Conservation (phyloP, 2,888 invertebrate species). For the Archaeoteleia sp. region DNA sequence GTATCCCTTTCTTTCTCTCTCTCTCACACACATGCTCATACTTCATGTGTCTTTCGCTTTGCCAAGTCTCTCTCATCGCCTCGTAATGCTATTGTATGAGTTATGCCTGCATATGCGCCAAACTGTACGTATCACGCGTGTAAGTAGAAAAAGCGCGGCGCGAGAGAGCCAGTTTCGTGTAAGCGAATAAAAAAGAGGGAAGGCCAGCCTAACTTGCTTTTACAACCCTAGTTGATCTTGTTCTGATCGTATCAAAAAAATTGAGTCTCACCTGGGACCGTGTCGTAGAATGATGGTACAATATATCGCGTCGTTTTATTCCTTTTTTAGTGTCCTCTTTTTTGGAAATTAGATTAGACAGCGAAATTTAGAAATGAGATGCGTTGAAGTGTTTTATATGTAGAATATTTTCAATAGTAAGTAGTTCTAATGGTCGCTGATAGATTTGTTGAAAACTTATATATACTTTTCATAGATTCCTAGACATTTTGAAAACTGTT, state of each 20-base stretch:
- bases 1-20: slow-evolving; percentile 21
- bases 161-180: slow-evolving; percentile 31
- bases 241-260: slow-evolving; percentile 50
- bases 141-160: slow-evolving; percentile 22
- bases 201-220: slow-evolving; percentile 43
- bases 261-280: slow-evolving; percentile 51
- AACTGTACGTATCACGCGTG: slow-evolving; percentile 40
- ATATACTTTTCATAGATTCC: too few relatives aligned
- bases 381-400: too few relatives aligned
- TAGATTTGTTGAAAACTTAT: too few relatives aligned
- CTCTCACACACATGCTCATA: slow-evolving; percentile 12
- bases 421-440: too few relatives aligned
- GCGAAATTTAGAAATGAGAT: too few relatives aligned
- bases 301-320: too few relatives aligned
- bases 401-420: too few relatives aligned
- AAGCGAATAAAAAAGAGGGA: slow-evolving; percentile 4
- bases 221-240: slow-evolving; percentile 47
- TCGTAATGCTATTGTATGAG: slow-evolving; percentile 44
- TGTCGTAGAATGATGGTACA: slow-evolving; percentile 13
- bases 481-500: too few relatives aligned
- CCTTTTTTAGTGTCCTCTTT: too few relatives aligned
- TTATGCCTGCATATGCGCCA: slow-evolving; percentile 42
- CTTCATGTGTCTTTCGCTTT: slow-evolving; percentile 4
- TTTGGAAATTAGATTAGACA: too few relatives aligned
- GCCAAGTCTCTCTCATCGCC: slow-evolving; percentile 30